Percentiles rank a stretch among this genome's conserved stretches.
Conservation (phyloP, 2,113 vertebrate genomes). For the Pituophis catenifer region DNA sequence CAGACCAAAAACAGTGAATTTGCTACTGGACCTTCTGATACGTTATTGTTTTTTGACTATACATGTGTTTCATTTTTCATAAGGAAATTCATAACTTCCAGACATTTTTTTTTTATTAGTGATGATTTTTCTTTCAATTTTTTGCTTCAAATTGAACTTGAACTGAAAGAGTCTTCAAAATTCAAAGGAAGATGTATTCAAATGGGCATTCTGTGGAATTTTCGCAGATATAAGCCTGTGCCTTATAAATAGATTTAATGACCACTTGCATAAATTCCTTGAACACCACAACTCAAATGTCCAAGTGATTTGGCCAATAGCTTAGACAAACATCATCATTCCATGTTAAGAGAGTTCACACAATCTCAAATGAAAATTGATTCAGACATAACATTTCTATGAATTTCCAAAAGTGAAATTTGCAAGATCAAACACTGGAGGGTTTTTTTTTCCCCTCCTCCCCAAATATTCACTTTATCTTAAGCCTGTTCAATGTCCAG, state of each 20-base stretch:
- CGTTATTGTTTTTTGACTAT: not conserved
- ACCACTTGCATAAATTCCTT: not conserved
- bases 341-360: not conserved
- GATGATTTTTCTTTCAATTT: not conserved
- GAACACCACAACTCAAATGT: not conserved
- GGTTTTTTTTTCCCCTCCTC: constrained; percentile 33
- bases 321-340: not conserved
- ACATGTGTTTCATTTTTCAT: not conserved
- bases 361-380: not conserved
- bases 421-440: constrained; percentile 53
- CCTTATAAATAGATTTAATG: not conserved
- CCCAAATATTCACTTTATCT: constrained; percentile 45
- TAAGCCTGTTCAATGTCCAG: constrained; percentile 59
- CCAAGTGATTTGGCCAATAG: not conserved
- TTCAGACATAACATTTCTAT: constrained; percentile 34
- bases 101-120: not conserved
- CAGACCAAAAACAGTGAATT: not conserved
- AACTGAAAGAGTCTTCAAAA: not conserved
- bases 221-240: not conserved
- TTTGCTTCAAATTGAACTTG: not conserved
- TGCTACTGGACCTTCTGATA: not conserved
- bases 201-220: not conserved
- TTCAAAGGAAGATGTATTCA: not conserved
- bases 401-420: constrained; percentile 55
- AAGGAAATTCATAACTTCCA: not conserved